These are phyloP conservation scores for Psephotus haematonotus DNA, from an alignment of 2,113 vertebrate species.

Conservation along the genomic window DNA sequence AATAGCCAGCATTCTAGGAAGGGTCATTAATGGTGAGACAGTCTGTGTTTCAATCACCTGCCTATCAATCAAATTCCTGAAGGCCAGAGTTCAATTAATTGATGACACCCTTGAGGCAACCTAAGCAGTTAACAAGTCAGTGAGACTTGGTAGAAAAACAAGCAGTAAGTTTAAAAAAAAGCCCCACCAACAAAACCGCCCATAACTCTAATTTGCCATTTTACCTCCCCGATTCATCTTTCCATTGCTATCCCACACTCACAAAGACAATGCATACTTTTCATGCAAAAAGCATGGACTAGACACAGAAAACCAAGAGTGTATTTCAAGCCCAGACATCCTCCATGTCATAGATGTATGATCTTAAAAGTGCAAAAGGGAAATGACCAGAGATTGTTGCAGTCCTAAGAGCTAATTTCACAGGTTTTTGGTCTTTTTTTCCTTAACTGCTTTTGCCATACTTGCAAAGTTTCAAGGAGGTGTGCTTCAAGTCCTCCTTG, in stretches of 20 bases:
- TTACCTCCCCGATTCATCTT: slow-evolving; percentile 52
- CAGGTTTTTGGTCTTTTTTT: neutral
- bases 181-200: neutral
- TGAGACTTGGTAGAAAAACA: slow-evolving; percentile 74
- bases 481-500: neutral
- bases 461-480: neutral
- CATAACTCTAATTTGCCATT: slow-evolving; percentile 53
- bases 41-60: slow-evolving; percentile 76
- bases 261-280: slow-evolving; percentile 23
- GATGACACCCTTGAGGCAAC: slow-evolving; percentile 77
- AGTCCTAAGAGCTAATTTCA: neutral
- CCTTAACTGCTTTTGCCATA: neutral
- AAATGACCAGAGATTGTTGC: neutral
- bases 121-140: slow-evolving; percentile 78
- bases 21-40: slow-evolving; percentile 69
- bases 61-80: slow-evolving; percentile 74
- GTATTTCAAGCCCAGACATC: slow-evolving; percentile 8
- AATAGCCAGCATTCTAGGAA: slow-evolving; percentile 57
- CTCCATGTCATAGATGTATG: neutral
- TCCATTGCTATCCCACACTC: neutral
- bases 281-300: neutral
- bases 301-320: slow-evolving; percentile 12
- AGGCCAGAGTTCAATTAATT: slow-evolving; percentile 81
- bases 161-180: slow-evolving; percentile 55
- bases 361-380: neutral